Evolutionary conservation across 2,113 vertebrate genomes (phyloP), one percentile per base, ranked within the genome.

Genomic region (Microcebus tavaratra): DNA sequence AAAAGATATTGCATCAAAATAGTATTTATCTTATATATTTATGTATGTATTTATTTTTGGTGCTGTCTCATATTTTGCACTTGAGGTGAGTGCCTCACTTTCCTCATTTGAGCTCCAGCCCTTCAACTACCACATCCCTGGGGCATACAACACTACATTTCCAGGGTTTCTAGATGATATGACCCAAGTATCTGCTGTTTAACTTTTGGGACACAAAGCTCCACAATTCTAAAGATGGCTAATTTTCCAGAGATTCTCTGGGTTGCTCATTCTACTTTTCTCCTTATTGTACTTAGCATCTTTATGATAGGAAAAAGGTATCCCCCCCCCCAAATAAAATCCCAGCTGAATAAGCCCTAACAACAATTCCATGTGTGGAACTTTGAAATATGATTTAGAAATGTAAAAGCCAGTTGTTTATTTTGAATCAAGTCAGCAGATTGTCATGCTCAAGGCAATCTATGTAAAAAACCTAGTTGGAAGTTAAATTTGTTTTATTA

Each of bases 401-500:
- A 96, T 81, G 82, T 48, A 86, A 96, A 96, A 96, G 17, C 39
- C 65, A 93, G n/a, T 95, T 94, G 65, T 95, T 95, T 87, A 78
- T 80, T 97, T 94, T 94, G 81, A 91, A 92, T 92, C 75, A 84
- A 96, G 82, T 87, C 67, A 93, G 79, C 91, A 97, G 82, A 93
- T 88, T 96, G 89, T 96, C 86, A 88, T 3, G 42, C 93, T 72
- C 59, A 93, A 88, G 83, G 91, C 93, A 78, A 39, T 90, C 59
- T 61, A 73, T 61, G 83, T 88, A 79, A 90, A 96, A 93, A 93
- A 95, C 68, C 65, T 95, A 89, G 78, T 92, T 82, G 95, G 95
- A 94, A 90, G 79, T 96, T 87, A 93, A 80, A 93, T 94, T 96
- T 96, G 65, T 96, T 91, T 97, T 72, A 94, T 84, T 96, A 63